Evolutionary conservation across 2,797 vertebrate species (phyloP).

Genomic region (Oreochromis grahami): DNA sequence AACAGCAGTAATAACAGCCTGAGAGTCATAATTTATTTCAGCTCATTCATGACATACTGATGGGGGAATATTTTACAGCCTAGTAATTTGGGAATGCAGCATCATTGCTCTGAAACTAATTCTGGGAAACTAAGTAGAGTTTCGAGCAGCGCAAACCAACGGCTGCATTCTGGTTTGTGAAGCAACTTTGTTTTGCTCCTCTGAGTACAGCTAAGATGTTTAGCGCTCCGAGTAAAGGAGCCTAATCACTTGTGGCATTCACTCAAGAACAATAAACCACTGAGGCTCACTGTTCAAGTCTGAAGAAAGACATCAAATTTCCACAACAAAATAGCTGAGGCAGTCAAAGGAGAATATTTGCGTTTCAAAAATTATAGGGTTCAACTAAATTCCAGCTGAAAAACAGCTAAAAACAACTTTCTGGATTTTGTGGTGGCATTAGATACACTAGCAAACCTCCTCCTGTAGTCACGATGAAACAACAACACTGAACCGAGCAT

Average conservation of each 20-base stretch:
- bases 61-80: conserved; percentile 32
- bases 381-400: conserved; percentile 2
- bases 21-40: conserved; percentile 9
- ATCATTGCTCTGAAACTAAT: conserved; percentile 30
- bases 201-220: conserved; percentile 45
- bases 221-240: conserved; percentile 22
- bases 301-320: conserved; percentile 38
- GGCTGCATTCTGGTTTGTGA: conserved; percentile 33
- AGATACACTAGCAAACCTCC: background rate
- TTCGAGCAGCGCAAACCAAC: conserved; percentile 9
- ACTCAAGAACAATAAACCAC: conserved; percentile 53
- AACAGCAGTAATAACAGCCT: conserved; percentile 39
- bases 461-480: background rate
- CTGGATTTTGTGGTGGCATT: conserved; percentile 5
- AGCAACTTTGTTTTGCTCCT: conserved; percentile 37
- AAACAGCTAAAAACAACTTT: background rate
- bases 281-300: conserved; percentile 11
- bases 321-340: conserved; percentile 16
- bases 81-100: conserved; percentile 38
- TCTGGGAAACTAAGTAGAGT: conserved; percentile 32
- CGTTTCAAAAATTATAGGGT: conserved; percentile 35
- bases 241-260: conserved; percentile 49
- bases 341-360: conserved; percentile 38
- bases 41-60: conserved; percentile 42
- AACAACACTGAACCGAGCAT: conserved; percentile 5